Evolutionary conservation across 2,113 vertebrate genomes (phyloP).

Genomic region (Atrichornis clamosus): DNA sequence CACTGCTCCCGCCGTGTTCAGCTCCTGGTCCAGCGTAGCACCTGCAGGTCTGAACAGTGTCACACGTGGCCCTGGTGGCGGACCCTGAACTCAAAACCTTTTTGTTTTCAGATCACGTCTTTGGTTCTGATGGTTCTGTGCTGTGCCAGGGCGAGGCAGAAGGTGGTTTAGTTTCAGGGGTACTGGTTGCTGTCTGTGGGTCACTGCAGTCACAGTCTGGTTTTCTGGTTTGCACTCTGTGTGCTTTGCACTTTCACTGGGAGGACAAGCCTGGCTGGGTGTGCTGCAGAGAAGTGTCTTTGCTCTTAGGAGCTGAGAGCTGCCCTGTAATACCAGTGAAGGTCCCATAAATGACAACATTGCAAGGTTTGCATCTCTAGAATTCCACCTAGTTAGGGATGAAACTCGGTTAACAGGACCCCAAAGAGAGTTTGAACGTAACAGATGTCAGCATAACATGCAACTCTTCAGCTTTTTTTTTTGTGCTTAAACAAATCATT

Average conservation of each 20-base stretch:
- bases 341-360: not conserved
- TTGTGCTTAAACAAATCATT: not conserved
- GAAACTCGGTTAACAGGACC: not conserved
- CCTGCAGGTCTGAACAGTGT: not conserved
- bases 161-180: not conserved
- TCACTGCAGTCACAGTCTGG: not conserved
- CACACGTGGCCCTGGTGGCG: fast-evolving
- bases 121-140: not conserved
- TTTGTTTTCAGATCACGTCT: not conserved
- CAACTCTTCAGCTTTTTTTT: not conserved
- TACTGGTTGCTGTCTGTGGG: not conserved
- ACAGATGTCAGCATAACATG: not conserved
- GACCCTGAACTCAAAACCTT: not conserved
- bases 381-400: not conserved
- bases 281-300: not conserved
- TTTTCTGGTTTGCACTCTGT: not conserved
- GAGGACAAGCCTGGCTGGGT: not conserved
- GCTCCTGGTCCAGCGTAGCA: not conserved
- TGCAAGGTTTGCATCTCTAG: not conserved
- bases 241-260: not conserved
- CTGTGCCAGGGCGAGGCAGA: not conserved
- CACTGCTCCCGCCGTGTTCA: not conserved
- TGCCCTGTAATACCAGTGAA: not conserved
- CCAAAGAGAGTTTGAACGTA: not conserved
- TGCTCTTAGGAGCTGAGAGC: not conserved